Evolutionary conservation across 2,888 invertebrate species (phyloP).

Genomic region (Thalpophila matura): DNA sequence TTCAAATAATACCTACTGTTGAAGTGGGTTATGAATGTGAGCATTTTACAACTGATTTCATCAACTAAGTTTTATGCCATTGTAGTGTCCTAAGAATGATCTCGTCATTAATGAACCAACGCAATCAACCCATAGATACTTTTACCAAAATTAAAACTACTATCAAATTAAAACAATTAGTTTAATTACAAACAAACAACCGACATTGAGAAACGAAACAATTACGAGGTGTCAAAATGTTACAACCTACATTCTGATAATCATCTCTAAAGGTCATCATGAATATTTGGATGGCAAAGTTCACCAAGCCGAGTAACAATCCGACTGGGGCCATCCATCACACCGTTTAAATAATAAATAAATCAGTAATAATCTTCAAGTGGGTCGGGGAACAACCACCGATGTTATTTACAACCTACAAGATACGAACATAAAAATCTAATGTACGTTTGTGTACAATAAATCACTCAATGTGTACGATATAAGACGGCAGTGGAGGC

Average conservation of each 20-base stretch:
- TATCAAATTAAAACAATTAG: slow-evolving; percentile 62
- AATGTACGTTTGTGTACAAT: slow-evolving; percentile 80
- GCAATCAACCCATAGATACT: slow-evolving; percentile 55
- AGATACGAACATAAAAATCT: slow-evolving; percentile 86
- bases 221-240: slow-evolving; percentile 61
- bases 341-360: slow-evolving; percentile 84
- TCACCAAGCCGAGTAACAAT: slow-evolving; percentile 55
- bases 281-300: slow-evolving; percentile 61
- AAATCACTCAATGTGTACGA: slow-evolving; percentile 75
- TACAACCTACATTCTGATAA: slow-evolving; percentile 56
- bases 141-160: slow-evolving; percentile 50
- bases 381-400: slow-evolving; percentile 72
- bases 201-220: slow-evolving; percentile 56
- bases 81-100: slow-evolving; percentile 8
- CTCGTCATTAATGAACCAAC: slow-evolving; percentile 33
- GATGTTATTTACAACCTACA: slow-evolving; percentile 84
- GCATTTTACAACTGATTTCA: not conserved
- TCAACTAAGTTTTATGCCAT: not conserved
- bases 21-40: not conserved
- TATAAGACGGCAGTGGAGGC: slow-evolving; percentile 60
- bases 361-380: slow-evolving; percentile 83
- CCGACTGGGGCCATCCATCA: slow-evolving; percentile 76
- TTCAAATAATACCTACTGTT: slow-evolving; percentile 1
- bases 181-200: slow-evolving; percentile 57
- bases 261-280: slow-evolving; percentile 62